Percentiles rank a stretch among this genome's conserved stretches.
Conservation (phyloP, 2,113 vertebrate genomes). For the Prinia subflava region DNA sequence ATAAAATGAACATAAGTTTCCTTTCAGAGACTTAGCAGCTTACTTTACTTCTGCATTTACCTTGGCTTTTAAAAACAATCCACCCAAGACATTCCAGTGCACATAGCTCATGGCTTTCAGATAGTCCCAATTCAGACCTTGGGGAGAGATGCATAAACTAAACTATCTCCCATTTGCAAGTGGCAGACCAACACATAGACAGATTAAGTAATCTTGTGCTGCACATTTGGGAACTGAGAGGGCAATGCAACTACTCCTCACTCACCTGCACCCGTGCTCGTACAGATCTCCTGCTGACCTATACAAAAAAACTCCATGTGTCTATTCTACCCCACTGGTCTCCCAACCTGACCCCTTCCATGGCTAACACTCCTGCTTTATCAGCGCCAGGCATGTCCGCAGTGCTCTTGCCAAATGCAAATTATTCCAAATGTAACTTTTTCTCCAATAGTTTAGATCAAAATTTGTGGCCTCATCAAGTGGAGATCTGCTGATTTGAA, state of each 20-base stretch:
- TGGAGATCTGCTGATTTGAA: neutral
- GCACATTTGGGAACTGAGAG: neutral
- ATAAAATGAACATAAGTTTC: neutral
- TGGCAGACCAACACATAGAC: neutral
- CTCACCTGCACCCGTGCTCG: neutral
- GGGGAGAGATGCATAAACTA: neutral
- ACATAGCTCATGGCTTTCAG: neutral
- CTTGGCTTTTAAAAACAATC: neutral
- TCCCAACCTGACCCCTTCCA: neutral
- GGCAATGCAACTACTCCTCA: neutral
- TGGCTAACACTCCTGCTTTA: neutral
- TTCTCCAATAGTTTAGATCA: neutral
- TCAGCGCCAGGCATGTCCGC: fast-evolving
- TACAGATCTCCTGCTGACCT: neutral
- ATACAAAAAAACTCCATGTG: neutral
- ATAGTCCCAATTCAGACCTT: neutral
- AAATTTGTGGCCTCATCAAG: neutral
- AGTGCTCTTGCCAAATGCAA: neutral
- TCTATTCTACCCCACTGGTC: neutral
- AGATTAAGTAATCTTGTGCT: neutral
- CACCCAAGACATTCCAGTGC: neutral
- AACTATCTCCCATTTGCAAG: neutral
- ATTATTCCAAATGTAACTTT: neutral
- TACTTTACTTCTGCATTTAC: neutral
- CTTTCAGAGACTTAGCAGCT: neutral